Evolutionary conservation across 2,888 invertebrate genomes (phyloP), one percentile per base, ranked within the genome.

Genomic region (Lepeophtheirus nordmannii): DNA sequence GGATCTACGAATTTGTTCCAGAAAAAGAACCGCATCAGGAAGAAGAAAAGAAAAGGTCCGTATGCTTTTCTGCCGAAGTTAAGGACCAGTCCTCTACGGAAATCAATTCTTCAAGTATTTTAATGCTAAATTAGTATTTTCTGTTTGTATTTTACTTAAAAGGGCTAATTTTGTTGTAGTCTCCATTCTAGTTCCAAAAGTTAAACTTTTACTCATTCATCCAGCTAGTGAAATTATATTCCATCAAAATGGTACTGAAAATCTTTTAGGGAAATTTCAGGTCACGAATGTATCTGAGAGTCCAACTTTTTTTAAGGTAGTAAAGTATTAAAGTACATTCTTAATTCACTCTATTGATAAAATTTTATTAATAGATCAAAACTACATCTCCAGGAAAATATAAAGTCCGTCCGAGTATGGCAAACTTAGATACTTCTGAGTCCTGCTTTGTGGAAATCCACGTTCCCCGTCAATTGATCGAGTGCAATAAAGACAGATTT

Each of bases 321-420:
- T 59, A 58, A 39, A 12, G 14, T 60, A 12, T 63, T 12, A 17
- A 14, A 2, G 17, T 39, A 22, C 1, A 53, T 59, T 1, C 0
- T 10, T 62, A 17, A 14, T 56, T 14, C n/a, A 30, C 22, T 12
- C 11, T 17, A 37, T 23, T 17, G 11, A 10, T 37, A 80, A 61
- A 78, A 30, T 7, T 30, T 7, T 30, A 30, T 30, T 30, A 5
- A 30, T 30, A 94, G 86, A 86, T 96, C 69, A 88, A 96, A 76
- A 96, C 94, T 14, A 96, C 94, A 5, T 87, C 92, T 0, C 96
- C 94, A 0, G 91, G 93, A 72, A 93, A 92, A 75, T 96, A 91
- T 77, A 80, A 90, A 39, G 96, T 97, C 1, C 82, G 89, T 65
- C 94, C 93, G 0, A 90, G 89, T 71, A 83, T 85, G 9, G 93